phyloP scores from a whole-genome alignment of 1,140 invertebrate species.

The Vollenhovia emeryi region DNA sequence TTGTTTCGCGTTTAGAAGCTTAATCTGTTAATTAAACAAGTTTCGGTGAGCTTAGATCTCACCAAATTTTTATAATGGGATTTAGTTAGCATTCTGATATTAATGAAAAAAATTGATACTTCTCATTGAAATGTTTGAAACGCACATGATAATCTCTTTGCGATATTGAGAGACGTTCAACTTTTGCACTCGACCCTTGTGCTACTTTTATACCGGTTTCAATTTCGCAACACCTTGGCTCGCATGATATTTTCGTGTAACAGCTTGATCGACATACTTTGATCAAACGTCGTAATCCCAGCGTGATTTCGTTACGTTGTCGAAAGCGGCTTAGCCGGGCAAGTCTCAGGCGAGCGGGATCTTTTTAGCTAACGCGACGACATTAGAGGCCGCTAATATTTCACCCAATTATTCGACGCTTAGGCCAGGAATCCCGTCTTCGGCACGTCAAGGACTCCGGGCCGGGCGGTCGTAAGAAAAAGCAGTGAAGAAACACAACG shows the following conservation, averaged over 20 bases:
- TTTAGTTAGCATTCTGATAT: background rate
- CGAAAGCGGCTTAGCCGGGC: background rate
- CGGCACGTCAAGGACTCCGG: slow-evolving; percentile 53
- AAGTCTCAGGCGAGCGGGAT: background rate
- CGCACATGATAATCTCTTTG: background rate
- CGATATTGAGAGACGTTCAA: background rate
- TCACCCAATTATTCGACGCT: slow-evolving; percentile 60
- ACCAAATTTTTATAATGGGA: background rate
- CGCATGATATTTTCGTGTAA: background rate
- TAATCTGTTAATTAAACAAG: background rate
- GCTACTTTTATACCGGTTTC: slow-evolving; percentile 23
- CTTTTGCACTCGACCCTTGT: background rate
- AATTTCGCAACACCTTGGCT: background rate
- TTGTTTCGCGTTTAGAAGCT: background rate
- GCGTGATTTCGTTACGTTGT: slow-evolving; percentile 10
- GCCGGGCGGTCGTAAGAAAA: slow-evolving; percentile 73
- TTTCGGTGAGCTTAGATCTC: background rate
- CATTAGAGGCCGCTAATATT: slow-evolving; percentile 53
- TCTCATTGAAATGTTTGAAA: background rate
- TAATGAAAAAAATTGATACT: background rate
- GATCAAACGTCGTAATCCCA: slow-evolving; percentile 18
- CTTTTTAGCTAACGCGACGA: slow-evolving; percentile 37
- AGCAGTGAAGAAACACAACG: slow-evolving; percentile 55
- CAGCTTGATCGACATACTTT: slow-evolving; percentile 17
- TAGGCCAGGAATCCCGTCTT: slow-evolving; percentile 53